phyloP scores from a whole-genome alignment of 2,797 vertebrate species.

The Coracias cyanogaster region DNA sequence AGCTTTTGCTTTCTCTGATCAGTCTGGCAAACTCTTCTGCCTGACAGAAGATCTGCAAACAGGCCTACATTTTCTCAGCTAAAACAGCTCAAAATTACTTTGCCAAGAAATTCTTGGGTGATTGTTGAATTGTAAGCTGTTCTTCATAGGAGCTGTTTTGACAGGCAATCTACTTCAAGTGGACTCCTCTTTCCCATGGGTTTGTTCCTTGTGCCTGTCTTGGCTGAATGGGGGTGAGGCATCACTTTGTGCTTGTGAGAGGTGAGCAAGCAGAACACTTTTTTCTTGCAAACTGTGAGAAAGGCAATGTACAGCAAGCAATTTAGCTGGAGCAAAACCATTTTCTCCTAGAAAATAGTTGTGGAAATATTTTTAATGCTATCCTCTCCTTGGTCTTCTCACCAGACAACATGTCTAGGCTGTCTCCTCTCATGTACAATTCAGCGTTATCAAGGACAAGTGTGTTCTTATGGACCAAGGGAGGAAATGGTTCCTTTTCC shows the following conservation, averaged over 20 bases:
- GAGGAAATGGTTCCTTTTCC: not conserved
- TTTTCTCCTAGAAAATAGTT: not conserved
- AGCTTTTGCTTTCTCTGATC: not conserved
- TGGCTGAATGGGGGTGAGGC: not conserved
- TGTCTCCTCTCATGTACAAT: not conserved
- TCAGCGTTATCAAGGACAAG: not conserved
- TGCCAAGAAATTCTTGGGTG: not conserved
- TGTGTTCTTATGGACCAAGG: not conserved
- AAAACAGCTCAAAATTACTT: slow-evolving; percentile 44
- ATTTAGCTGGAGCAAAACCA: not conserved
- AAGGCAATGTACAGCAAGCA: not conserved
- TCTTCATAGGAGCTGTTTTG: not conserved
- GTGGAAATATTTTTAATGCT: not conserved
- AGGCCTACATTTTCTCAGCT: slow-evolving; percentile 34
- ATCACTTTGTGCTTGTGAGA: not conserved
- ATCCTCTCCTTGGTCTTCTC: not conserved
- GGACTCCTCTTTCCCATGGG: not conserved
- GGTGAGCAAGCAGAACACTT: not conserved
- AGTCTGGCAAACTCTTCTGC: not conserved
- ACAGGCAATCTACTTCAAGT: not conserved
- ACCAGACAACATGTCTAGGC: not conserved
- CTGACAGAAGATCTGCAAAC: slow-evolving; percentile 33
- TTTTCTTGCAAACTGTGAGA: not conserved
- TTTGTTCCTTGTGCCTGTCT: not conserved
- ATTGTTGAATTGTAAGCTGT: not conserved